Conservation (phyloP, 2,888 invertebrate genomes). For the Orchestes rusci region DNA sequence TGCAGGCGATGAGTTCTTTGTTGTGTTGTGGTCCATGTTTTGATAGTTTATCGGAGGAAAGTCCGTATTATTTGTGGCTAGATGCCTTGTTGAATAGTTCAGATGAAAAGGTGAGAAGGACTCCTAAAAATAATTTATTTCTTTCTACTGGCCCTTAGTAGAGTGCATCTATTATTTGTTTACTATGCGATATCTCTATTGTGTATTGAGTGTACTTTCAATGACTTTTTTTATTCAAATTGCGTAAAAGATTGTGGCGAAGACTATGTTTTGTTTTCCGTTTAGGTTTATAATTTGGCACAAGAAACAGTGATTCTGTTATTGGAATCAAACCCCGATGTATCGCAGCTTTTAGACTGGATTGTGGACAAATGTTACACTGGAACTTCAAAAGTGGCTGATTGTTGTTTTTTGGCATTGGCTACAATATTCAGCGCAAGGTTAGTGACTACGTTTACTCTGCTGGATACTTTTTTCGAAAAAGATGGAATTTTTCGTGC, state of each 20-base stretch:
- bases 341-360: slow-evolving; percentile 91
- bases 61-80: slow-evolving; percentile 89
- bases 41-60: slow-evolving; percentile 84
- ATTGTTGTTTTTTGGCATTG: slow-evolving; percentile 92
- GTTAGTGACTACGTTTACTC: slow-evolving; percentile 44
- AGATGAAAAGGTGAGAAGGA: slow-evolving; percentile 71
- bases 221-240: background rate
- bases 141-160: no score
- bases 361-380: slow-evolving; percentile 97
- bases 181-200: background rate
- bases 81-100: slow-evolving; percentile 82
- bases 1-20: slow-evolving; percentile 90
- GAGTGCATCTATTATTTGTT: no score
- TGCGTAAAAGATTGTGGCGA: no score
- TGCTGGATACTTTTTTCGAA: background rate
- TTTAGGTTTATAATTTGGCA: slow-evolving; percentile 80
- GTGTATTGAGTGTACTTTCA: background rate
- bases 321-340: slow-evolving; percentile 91
- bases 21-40: slow-evolving; percentile 95
- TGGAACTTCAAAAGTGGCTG: slow-evolving; percentile 81
- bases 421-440: slow-evolving; percentile 94
- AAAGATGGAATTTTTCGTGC: no score
- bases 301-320: slow-evolving; percentile 90
- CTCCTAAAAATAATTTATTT: no score
- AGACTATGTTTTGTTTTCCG: no score